phyloP scores from a whole-genome alignment of 2,113 vertebrate genomes.

The Petromus typicus region DNA sequence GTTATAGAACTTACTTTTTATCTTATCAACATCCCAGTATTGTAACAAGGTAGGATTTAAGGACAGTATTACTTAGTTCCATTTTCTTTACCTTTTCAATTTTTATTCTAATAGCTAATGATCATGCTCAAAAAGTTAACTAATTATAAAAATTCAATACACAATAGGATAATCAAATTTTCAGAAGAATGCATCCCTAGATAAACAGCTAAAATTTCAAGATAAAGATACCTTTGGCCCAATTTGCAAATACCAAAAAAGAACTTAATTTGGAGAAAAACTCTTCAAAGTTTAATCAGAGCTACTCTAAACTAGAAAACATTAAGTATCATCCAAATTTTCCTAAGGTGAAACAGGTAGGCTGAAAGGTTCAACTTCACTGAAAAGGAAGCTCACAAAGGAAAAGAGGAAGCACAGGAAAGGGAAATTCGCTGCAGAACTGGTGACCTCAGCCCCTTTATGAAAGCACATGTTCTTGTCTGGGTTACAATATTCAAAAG shows the following conservation, averaged over 20 bases:
- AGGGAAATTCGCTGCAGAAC: constrained; percentile 66
- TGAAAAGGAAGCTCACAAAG: constrained; percentile 51
- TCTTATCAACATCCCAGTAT: neutral
- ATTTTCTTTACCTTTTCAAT: constrained; percentile 33
- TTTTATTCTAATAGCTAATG: constrained; percentile 14
- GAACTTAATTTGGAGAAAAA: constrained; percentile 49
- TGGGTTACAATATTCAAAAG: neutral
- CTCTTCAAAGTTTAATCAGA: constrained; percentile 46
- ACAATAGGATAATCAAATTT: constrained; percentile 29
- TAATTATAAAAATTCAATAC: constrained; percentile 33
- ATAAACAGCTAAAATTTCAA: constrained; percentile 38
- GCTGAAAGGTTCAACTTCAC: neutral
- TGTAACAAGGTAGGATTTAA: neutral
- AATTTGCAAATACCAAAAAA: constrained; percentile 43
- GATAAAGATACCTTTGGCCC: constrained; percentile 33
- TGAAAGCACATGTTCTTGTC: constrained; percentile 66
- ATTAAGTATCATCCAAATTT: neutral
- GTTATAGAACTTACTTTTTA: constrained; percentile 32
- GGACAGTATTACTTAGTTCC: neutral
- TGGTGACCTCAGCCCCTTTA: constrained; percentile 76
- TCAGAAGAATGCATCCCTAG: constrained; percentile 31
- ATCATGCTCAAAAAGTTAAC: constrained; percentile 32
- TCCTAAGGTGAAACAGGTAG: constrained; percentile 16
- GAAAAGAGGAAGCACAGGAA: constrained; percentile 30
- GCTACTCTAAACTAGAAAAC: constrained; percentile 36